Evolutionary conservation across 2,888 invertebrate species (phyloP).

Genomic region (Amphiduros pacificus): DNA sequence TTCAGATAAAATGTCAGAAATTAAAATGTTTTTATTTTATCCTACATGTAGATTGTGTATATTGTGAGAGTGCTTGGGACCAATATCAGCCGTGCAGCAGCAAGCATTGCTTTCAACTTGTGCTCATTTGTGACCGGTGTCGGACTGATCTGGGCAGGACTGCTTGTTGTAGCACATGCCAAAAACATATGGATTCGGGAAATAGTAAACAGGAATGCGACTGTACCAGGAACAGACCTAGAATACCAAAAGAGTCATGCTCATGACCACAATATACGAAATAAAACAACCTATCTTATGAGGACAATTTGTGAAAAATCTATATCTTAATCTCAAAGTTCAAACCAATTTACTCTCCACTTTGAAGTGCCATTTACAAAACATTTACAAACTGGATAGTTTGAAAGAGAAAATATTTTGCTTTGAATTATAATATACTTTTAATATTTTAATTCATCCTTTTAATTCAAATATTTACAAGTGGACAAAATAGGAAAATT

Average conservation of each 20-base stretch:
- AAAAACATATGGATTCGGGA: background rate
- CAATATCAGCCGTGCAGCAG: slow-evolving; percentile 19
- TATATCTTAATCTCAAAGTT: too few relatives aligned
- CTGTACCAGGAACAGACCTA: slow-evolving; percentile 15
- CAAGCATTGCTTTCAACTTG: slow-evolving; percentile 24
- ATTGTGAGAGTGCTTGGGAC: slow-evolving; percentile 23
- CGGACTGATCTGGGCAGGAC: slow-evolving; percentile 10
- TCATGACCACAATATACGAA: background rate
- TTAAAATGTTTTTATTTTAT: background rate
- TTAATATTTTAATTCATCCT: too few relatives aligned
- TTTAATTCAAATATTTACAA: too few relatives aligned
- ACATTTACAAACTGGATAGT: too few relatives aligned
- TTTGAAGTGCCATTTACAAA: too few relatives aligned
- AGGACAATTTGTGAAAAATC: too few relatives aligned
- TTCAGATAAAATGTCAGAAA: too few relatives aligned
- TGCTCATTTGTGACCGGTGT: slow-evolving; percentile 21
- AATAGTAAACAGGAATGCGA: slow-evolving; percentile 20
- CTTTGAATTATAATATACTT: too few relatives aligned
- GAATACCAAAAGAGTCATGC: slow-evolving; percentile 2
- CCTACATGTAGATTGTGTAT: slow-evolving; percentile 18
- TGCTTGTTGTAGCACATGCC: slow-evolving; percentile 22
- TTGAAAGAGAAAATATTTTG: too few relatives aligned
- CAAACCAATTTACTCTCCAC: too few relatives aligned
- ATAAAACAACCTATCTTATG: too few relatives aligned
- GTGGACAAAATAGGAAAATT: too few relatives aligned